Conservation (phyloP, 2,888 invertebrate species). For the Mantis religiosa region DNA sequence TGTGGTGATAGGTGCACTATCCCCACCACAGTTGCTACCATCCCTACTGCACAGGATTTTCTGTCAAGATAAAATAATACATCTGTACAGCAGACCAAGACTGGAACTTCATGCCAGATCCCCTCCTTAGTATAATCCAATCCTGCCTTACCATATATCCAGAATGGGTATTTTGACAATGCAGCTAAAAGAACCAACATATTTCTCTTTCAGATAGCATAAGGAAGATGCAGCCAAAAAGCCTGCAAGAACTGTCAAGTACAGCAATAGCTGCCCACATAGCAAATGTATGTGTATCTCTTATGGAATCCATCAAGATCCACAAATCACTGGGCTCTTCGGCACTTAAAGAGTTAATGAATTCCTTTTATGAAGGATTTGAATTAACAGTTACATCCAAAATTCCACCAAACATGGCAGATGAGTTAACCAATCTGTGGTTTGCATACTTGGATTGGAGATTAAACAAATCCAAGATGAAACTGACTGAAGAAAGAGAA, state of each 20-base stretch:
- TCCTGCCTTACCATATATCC: too few relatives aligned
- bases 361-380: neutral
- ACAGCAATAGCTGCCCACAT: neutral
- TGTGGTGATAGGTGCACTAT: too few relatives aligned
- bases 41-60: too few relatives aligned
- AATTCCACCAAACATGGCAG: neutral
- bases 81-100: too few relatives aligned
- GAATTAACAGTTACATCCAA: neutral
- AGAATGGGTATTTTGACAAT: too few relatives aligned
- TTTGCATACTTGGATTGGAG: neutral
- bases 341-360: neutral
- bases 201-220: neutral
- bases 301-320: neutral
- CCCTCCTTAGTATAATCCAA: too few relatives aligned
- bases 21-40: too few relatives aligned
- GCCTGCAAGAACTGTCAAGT: neutral
- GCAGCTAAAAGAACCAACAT: neutral
- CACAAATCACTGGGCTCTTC: too few relatives aligned
- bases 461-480: neutral
- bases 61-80: too few relatives aligned
- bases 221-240: neutral
- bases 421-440: neutral
- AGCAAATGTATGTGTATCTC: neutral
- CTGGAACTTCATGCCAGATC: too few relatives aligned
- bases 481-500: neutral